A percentile compares a stretch with the other conserved stretches of the same genome.
These are phyloP conservation scores for Hydractinia symbiolongicarpus DNA, from an alignment of 30 jellyfish, hydroid and myxozoan species.

Conservation along the genomic window DNA sequence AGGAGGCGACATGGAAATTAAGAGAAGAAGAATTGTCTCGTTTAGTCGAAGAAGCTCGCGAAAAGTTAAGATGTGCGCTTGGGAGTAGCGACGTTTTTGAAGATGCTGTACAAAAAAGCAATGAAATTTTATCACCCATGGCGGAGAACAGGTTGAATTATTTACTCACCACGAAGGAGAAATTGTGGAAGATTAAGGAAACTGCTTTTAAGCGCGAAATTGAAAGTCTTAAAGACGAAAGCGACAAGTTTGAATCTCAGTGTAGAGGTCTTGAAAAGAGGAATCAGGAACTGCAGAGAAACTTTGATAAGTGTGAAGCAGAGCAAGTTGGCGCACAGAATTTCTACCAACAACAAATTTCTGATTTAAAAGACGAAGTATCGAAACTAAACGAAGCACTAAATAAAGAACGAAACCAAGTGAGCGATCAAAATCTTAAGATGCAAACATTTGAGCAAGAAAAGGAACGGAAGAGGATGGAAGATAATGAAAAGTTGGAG, in stretches of 20 bases:
- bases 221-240: slow-evolving; percentile 7
- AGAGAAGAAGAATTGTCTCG: slow-evolving; percentile 20
- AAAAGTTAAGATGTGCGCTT: not conserved
- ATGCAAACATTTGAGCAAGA: not conserved
- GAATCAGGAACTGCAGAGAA: not conserved
- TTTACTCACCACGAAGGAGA: not conserved
- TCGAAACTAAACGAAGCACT: not conserved
- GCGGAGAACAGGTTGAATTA: slow-evolving; percentile 10
- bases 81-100: not conserved
- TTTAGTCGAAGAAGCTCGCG: slow-evolving; percentile 13
- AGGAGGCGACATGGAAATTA: slow-evolving; percentile 1
- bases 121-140: not conserved
- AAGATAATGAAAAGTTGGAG: not conserved
- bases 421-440: not conserved
- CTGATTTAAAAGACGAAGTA: not conserved
- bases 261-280: not conserved
- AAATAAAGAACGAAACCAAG: not conserved
- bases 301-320: not conserved
- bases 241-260: slow-evolving; percentile 4
- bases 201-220: not conserved
- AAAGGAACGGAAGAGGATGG: not conserved
- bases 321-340: not conserved
- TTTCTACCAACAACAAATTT: not conserved
- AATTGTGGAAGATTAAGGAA: slow-evolving; percentile 23
- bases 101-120: not conserved